phyloP scores from a whole-genome alignment of 2,888 invertebrate species.

The Dendrolimus pini region DNA sequence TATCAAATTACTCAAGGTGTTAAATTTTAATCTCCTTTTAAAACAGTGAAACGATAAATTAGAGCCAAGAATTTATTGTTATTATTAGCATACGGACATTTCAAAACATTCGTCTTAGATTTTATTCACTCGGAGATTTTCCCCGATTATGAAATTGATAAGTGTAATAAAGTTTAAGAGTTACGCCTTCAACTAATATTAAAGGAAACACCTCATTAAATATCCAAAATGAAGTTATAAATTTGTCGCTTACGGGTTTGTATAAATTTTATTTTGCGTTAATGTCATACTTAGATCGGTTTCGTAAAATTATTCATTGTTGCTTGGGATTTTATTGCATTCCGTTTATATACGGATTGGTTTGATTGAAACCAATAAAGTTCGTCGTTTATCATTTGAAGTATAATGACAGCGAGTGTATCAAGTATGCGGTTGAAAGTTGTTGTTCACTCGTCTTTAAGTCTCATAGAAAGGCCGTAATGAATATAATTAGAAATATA shows the following conservation, averaged over 20 bases:
- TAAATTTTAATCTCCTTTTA: constrained; percentile 25
- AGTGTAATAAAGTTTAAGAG: constrained; percentile 34
- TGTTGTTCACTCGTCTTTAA: too few relatives aligned
- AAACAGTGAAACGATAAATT: constrained; percentile 33
- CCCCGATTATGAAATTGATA: constrained; percentile 35
- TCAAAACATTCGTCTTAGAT: constrained; percentile 29
- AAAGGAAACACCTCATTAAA: constrained; percentile 43
- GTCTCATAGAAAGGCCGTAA: too few relatives aligned
- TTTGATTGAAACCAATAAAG: constrained; percentile 1
- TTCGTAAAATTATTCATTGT: constrained; percentile 16
- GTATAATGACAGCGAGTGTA: not conserved
- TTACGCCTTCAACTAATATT: constrained; percentile 29
- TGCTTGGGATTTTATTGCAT: constrained; percentile 1
- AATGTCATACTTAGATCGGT: constrained; percentile 21
- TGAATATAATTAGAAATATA: too few relatives aligned
- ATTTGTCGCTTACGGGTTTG: constrained; percentile 23
- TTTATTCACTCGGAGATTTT: constrained; percentile 30
- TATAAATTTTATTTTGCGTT: constrained; percentile 39
- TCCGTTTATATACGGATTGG: not conserved
- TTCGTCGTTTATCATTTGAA: not conserved
- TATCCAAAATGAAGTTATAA: constrained; percentile 37
- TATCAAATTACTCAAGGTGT: constrained; percentile 43
- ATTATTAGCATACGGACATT: constrained; percentile 34
- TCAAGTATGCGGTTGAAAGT: too few relatives aligned
- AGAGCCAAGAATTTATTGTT: constrained; percentile 28